Base-by-base conservation (phyloP, 2,888 invertebrate genomes). In the Oxycera nigricornis region DNA sequence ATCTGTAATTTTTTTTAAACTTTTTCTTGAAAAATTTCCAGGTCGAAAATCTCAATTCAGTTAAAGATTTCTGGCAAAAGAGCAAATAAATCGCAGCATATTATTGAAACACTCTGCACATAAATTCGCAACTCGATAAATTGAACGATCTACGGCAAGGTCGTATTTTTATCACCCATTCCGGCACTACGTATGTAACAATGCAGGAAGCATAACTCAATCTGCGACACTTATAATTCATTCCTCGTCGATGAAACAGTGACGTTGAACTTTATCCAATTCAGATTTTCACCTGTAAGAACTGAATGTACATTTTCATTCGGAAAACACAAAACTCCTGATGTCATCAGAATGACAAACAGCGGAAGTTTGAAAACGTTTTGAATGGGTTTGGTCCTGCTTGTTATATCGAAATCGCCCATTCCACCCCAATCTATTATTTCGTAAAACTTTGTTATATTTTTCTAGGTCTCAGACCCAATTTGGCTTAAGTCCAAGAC, bases 311-410 rank as follows among this genome's bases (percentile, higher is more conserved):
- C n/a, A n/a, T n/a, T n/a, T n/a, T n/a, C n/a, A n/a, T n/a, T n/a
- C n/a, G 17, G 2, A n/a, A 30, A 26, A 59, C 14, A 55, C 24
- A 6, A 55, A 24, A 20, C 6, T 55, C 24, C 20, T 11, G 55
- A 55, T 24, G 55, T 17, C 30, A 30, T 28, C 59, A 30, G 20
- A 20, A 62, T 62, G 62, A 62, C 39, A 35, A 20, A 62, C 62
- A 35, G 39, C 62, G 35, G 14, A 31, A 62, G 62, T 35, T 35
- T 22, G 28, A 2, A 30, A 28, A 30, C 62, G 17, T 62, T 9
- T 62, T 35, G 17, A 35, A 62, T 62, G 39, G 62, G 35, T 24
- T 35, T 20, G 35, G 62, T 62, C 31, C 17, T 24, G 24, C 61
- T 61, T 20, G 4, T 9, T 2, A 20, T 22, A 62, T 62, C 9